These are phyloP conservation scores for Mythimna ferrago DNA, from an alignment of 2,888 invertebrate species.

Conservation along the genomic window DNA sequence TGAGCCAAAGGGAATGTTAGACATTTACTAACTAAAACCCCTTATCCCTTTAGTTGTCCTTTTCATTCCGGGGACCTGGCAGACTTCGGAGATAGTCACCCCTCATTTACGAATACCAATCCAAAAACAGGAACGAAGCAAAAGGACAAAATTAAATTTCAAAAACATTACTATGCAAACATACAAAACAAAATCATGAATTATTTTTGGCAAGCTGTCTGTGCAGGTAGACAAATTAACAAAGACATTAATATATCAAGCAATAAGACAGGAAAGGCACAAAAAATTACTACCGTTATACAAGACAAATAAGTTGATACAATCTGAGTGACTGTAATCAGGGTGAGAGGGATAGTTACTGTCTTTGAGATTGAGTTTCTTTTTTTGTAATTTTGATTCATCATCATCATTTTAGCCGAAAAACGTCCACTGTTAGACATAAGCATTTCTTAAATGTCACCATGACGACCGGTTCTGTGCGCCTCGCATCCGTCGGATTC, in stretches of 20 bases:
- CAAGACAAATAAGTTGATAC: slow-evolving; percentile 61
- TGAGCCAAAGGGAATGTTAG: no score
- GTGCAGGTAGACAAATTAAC: slow-evolving; percentile 55
- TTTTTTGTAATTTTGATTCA: background rate
- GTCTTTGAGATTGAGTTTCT: background rate
- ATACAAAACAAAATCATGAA: slow-evolving; percentile 11
- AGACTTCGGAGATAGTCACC: no score
- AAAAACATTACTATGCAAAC: slow-evolving; percentile 7
- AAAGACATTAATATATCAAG: slow-evolving; percentile 54
- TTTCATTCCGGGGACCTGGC: no score
- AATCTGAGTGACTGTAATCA: slow-evolving; percentile 52
- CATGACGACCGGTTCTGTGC: no score
- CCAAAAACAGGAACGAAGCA: background rate
- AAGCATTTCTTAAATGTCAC: no score
- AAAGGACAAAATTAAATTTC: no score
- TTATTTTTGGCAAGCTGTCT: slow-evolving; percentile 11
- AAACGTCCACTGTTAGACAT: no score
- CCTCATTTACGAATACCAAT: background rate
- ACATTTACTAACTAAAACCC: no score
- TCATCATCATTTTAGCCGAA: no score
- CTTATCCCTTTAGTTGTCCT: no score
- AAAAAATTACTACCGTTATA: slow-evolving; percentile 58
- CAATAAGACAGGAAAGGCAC: slow-evolving; percentile 44
- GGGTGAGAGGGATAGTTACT: slow-evolving; percentile 30
- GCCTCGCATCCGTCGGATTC: no score